These are phyloP conservation scores for Lordiphosa mommai DNA, from an alignment of 1,140 invertebrate genomes.

Conservation along the genomic window DNA sequence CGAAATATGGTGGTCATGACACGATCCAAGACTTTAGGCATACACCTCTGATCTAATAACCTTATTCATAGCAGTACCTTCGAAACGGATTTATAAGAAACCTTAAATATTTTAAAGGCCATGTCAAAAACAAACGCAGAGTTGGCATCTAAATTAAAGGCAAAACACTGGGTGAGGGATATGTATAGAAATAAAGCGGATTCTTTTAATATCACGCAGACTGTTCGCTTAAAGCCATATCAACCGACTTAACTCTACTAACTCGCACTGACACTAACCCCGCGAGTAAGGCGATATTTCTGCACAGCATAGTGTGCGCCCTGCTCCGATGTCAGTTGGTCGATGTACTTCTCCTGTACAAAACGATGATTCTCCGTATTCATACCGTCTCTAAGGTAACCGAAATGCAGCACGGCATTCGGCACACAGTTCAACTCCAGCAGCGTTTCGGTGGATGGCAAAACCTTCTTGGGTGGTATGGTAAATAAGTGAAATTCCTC, in stretches of 20 bases:
- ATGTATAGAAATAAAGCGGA: slow-evolving; percentile 39
- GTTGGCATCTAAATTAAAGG: no score
- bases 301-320: slow-evolving; percentile 60
- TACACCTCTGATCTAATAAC: no score
- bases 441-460: slow-evolving; percentile 82
- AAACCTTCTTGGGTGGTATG: slow-evolving; percentile 86
- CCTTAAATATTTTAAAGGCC: no score
- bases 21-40: no score
- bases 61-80: no score
- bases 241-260: slow-evolving; percentile 20
- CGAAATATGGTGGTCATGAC: no score
- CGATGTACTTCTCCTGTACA: slow-evolving; percentile 43
- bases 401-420: slow-evolving; percentile 87
- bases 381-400: slow-evolving; percentile 69
- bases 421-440: slow-evolving; percentile 87
- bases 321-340: slow-evolving; percentile 57
- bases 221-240: slow-evolving; percentile 48
- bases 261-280: slow-evolving; percentile 21
- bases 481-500: slow-evolving; percentile 87
- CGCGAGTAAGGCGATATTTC: slow-evolving; percentile 50
- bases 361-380: slow-evolving; percentile 33
- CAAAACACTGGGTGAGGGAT: not conserved
- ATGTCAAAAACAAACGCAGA: not conserved
- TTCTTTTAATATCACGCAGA: slow-evolving; percentile 60
- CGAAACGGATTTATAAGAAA: no score